phyloP scores from a whole-genome alignment of 2,113 vertebrate species.

The Callipepla californica region DNA sequence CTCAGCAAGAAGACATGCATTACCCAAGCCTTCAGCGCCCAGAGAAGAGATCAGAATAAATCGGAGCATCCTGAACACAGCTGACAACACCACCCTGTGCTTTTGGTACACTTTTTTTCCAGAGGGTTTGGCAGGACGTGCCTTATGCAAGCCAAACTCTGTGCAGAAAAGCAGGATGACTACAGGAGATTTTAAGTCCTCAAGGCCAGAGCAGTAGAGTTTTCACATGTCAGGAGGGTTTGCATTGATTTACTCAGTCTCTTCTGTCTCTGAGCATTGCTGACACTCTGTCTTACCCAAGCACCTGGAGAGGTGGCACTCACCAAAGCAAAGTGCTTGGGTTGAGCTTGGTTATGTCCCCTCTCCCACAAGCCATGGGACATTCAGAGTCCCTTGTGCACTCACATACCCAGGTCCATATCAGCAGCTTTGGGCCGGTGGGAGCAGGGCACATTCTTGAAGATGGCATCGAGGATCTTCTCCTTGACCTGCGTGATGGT shows the following conservation, averaged over 20 bases:
- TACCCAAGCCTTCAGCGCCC: background rate
- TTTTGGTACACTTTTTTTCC: background rate
- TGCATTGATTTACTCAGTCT: background rate
- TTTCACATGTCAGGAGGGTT: background rate
- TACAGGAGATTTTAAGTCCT: background rate
- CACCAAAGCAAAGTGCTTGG: background rate
- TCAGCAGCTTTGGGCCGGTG: constrained; percentile 95
- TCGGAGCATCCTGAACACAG: background rate
- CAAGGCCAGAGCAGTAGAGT: background rate
- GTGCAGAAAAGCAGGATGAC: background rate
- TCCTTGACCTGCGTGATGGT: constrained; percentile 98
- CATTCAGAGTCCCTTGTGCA: no score
- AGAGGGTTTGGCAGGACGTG: background rate
- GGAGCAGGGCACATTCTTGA: constrained; percentile 97
- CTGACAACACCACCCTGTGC: background rate
- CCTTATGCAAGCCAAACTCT: background rate
- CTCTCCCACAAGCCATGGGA: background rate
- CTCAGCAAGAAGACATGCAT: background rate
- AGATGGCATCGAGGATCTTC: constrained; percentile 98
- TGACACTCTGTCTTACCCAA: background rate
- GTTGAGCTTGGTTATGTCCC: background rate
- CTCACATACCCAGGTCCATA: constrained; percentile 92
- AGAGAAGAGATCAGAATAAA: background rate
- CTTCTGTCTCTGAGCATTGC: background rate
- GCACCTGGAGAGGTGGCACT: background rate